phyloP scores from a whole-genome alignment of 37 sponge, comb jelly and placozoan genomes.

The Chondrilla cf. caribensis region DNA sequence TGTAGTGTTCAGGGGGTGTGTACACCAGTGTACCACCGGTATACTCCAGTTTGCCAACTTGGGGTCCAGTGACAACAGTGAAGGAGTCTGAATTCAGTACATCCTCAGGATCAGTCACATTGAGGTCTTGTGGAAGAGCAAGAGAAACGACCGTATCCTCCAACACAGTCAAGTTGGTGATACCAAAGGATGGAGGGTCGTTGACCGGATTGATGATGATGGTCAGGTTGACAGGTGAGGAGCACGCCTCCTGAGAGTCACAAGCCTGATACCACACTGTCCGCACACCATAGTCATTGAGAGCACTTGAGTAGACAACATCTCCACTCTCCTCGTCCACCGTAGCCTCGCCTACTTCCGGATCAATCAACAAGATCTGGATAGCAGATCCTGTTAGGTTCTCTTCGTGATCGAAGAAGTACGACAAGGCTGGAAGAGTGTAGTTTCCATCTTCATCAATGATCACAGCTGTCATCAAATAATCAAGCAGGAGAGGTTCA shows the following conservation, averaged over 20 bases:
- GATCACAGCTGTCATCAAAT: neutral
- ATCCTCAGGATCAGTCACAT: constrained; percentile 69
- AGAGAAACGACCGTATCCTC: constrained; percentile 58
- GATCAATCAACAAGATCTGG: constrained; percentile 28
- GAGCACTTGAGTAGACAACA: constrained; percentile 42
- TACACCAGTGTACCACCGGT: constrained; percentile 47
- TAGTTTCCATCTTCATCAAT: constrained; percentile 71
- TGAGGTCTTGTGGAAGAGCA: constrained; percentile 57
- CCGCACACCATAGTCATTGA: constrained; percentile 58
- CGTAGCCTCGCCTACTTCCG: constrained; percentile 34
- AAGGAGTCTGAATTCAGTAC: constrained; percentile 61
- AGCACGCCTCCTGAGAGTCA: constrained; percentile 67
- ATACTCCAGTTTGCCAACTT: constrained; percentile 52
- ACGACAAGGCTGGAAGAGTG: constrained; percentile 51
- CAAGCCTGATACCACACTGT: constrained; percentile 65
- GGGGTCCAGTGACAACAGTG: constrained; percentile 36
- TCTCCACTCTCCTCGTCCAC: constrained; percentile 45
- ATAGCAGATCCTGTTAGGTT: constrained; percentile 52
- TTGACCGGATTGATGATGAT: constrained; percentile 63
- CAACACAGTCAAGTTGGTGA: constrained; percentile 31
- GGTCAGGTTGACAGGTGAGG: constrained; percentile 34
- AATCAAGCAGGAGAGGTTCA: constrained; percentile 33
- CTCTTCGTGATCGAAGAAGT: constrained; percentile 81
- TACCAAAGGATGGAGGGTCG: constrained; percentile 74
- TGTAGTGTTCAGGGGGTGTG: constrained; percentile 43